A percentile compares a stretch with the other conserved stretches of the same genome.
Evolutionary conservation across 2,113 vertebrate species (phyloP).

Genomic region (Scortum barcoo): DNA sequence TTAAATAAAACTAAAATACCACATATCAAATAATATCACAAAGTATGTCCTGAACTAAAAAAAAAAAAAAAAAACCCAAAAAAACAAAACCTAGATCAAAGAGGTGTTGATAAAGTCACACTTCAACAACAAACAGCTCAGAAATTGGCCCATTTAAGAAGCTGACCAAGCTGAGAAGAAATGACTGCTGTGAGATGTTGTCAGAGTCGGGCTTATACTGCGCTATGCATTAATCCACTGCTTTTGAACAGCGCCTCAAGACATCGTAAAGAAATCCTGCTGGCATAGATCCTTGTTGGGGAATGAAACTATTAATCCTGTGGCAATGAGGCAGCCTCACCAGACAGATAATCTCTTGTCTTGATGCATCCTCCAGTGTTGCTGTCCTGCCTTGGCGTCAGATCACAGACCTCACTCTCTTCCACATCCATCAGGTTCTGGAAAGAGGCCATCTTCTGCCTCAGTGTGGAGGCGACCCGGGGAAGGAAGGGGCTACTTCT

Average conservation of each 20-base stretch:
- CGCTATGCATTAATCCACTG: slow-evolving; percentile 44
- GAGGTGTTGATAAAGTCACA: slow-evolving; percentile 8
- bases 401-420: slow-evolving; percentile 70
- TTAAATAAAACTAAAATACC: slow-evolving; percentile 23
- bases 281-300: slow-evolving; percentile 47
- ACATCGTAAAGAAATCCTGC: slow-evolving; percentile 58
- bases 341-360: slow-evolving; percentile 75
- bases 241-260: slow-evolving; percentile 45
- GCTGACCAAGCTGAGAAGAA: slow-evolving; percentile 40
- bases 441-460: slow-evolving; percentile 85
- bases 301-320: slow-evolving; percentile 71
- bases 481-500: slow-evolving; percentile 70
- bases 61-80: not conserved
- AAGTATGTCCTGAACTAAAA: not conserved
- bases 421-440: slow-evolving; percentile 80
- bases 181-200: slow-evolving; percentile 32
- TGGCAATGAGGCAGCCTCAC: slow-evolving; percentile 71
- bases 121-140: slow-evolving; percentile 29
- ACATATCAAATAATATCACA: slow-evolving; percentile 14
- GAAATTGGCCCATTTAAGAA: slow-evolving; percentile 22
- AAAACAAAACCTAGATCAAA: slow-evolving; percentile 32
- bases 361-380: slow-evolving; percentile 70
- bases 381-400: slow-evolving; percentile 53
- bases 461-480: slow-evolving; percentile 77
- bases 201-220: slow-evolving; percentile 33